These are phyloP conservation scores for Kryptopterus vitreolus DNA, from an alignment of 2,797 vertebrate species.

Conservation along the genomic window DNA sequence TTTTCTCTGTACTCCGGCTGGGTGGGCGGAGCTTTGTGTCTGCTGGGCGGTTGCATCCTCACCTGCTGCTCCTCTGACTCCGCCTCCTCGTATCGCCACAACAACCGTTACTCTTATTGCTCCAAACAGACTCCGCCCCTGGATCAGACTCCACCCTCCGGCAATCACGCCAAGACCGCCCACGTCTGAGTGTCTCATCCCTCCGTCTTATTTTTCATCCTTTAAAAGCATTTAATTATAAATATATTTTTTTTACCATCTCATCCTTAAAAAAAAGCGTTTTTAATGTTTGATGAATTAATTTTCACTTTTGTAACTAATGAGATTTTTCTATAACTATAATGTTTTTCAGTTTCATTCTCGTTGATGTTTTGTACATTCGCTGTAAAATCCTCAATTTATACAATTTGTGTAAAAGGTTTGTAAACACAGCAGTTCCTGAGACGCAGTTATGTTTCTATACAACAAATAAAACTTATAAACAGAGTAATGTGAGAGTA, in stretches of 20 bases:
- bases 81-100: conserved; percentile 82
- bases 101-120: conserved; percentile 89
- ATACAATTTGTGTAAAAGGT: no score
- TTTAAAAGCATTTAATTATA: neutral
- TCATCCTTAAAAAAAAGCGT: neutral
- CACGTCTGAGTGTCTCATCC: conserved; percentile 78
- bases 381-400: neutral
- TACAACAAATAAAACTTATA: no score
- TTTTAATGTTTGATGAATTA: neutral
- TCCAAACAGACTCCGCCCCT: conserved; percentile 75
- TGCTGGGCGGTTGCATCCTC: conserved; percentile 85
- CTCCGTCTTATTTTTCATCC: no score
- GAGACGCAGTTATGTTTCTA: no score
- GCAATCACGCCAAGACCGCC: conserved; percentile 93
- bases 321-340: neutral
- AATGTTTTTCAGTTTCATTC: neutral
- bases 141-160: conserved; percentile 66
- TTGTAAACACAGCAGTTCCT: no score
- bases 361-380: neutral
- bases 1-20: conserved; percentile 94
- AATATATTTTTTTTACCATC: conserved; percentile 2
- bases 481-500: no score
- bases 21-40: conserved; percentile 85
- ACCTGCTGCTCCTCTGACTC: conserved; percentile 85
- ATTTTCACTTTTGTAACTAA: neutral